Evolutionary conservation across 2,888 invertebrate genomes (phyloP).

Genomic region (Pyrrhia umbra): DNA sequence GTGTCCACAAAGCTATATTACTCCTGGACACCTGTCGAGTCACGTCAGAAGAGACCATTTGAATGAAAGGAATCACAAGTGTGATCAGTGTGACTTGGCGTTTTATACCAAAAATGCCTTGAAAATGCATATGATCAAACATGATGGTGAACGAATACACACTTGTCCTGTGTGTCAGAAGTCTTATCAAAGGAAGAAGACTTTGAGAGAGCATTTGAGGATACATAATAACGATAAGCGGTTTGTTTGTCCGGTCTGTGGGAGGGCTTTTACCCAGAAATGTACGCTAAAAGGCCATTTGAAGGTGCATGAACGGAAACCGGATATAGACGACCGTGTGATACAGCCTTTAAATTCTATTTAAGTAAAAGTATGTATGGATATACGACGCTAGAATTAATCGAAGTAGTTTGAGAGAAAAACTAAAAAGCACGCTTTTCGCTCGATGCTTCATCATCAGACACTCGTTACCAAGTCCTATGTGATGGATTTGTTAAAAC

Average conservation of each 20-base stretch:
- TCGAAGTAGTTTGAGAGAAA: too few species aligned
- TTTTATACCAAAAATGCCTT: slow-evolving; percentile 89
- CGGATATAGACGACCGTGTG: slow-evolving; percentile 74
- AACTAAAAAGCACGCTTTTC: too few species aligned
- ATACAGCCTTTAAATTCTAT: slow-evolving; percentile 72
- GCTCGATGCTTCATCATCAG: too few species aligned
- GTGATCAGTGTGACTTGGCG: slow-evolving; percentile 87
- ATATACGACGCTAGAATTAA: too few species aligned
- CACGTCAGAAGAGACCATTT: slow-evolving; percentile 85
- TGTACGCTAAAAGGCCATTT: slow-evolving; percentile 86
- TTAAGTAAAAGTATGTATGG: slow-evolving; percentile 39
- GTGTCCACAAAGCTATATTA: slow-evolving; percentile 86
- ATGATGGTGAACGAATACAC: slow-evolving; percentile 88
- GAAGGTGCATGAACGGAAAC: slow-evolving; percentile 82
- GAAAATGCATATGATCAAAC: slow-evolving; percentile 90
- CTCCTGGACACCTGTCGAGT: slow-evolving; percentile 84
- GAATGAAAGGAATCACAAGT: slow-evolving; percentile 86
- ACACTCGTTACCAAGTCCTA: too few species aligned
- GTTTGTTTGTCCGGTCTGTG: slow-evolving; percentile 84
- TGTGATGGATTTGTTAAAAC: too few species aligned
- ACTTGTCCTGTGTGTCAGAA: slow-evolving; percentile 88
- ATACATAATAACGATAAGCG: slow-evolving; percentile 87
- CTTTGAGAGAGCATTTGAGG: slow-evolving; percentile 82
- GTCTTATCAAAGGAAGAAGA: slow-evolving; percentile 85
- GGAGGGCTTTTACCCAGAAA: slow-evolving; percentile 86